Conservation (phyloP, 2,113 vertebrate species). For the Pangasianodon hypophthalmus region DNA sequence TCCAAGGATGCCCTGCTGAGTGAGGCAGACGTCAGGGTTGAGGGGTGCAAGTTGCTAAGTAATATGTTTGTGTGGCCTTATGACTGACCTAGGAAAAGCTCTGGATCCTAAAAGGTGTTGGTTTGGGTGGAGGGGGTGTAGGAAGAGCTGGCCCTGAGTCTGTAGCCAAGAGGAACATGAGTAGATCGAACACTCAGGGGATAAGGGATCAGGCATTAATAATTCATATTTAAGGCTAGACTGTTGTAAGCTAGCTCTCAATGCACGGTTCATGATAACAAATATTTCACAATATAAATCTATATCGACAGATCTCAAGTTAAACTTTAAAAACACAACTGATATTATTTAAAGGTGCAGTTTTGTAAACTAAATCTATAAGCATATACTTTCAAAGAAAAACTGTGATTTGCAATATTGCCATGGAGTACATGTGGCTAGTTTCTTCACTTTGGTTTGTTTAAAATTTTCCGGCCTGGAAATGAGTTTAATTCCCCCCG, state of each 20-base stretch:
- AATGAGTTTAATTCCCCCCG: neutral
- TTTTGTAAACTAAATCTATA: neutral
- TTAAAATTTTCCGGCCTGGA: neutral
- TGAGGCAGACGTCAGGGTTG: conserved; percentile 51
- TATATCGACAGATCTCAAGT: neutral
- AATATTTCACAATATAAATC: neutral
- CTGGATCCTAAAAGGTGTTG: conserved; percentile 2
- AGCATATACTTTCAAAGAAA: neutral
- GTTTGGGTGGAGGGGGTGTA: neutral
- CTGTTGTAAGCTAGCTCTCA: conserved; percentile 28
- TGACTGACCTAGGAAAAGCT: conserved; percentile 25
- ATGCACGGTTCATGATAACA: conserved; percentile 1
- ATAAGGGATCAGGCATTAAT: conserved; percentile 40
- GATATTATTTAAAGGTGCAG: conserved; percentile 17
- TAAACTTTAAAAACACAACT: neutral
- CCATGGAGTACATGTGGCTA: neutral
- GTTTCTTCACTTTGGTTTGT: neutral
- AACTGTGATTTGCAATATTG: neutral
- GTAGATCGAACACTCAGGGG: conserved; percentile 50
- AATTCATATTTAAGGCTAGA: conserved; percentile 38
- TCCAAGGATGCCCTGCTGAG: conserved; percentile 60
- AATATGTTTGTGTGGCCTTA: conserved; percentile 44
- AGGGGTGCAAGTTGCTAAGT: conserved; percentile 36
- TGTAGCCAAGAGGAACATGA: conserved; percentile 30
- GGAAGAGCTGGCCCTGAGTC: conserved; percentile 43